phyloP scores from a whole-genome alignment of 2,888 invertebrate genomes.

The Cheilosia impressa region DNA sequence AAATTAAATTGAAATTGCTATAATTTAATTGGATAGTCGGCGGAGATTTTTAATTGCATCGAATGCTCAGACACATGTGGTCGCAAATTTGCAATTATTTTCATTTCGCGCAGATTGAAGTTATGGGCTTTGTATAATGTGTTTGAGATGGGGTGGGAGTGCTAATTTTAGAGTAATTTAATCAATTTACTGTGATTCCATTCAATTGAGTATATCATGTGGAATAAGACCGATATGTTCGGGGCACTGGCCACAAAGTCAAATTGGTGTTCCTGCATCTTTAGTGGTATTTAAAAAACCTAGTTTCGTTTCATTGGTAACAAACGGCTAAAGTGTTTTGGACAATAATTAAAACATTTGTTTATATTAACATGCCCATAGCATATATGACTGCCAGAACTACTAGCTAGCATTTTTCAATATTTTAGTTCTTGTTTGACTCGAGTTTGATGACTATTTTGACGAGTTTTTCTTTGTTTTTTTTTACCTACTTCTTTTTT shows the following conservation, averaged over 20 bases:
- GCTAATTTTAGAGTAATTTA: conserved; percentile 36
- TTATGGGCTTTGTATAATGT: conserved; percentile 26
- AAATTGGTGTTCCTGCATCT: no score
- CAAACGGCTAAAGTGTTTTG: no score
- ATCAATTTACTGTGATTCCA: conserved; percentile 12
- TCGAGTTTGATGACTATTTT: no score
- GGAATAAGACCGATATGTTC: background rate
- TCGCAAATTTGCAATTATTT: conserved; percentile 43
- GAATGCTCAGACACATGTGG: conserved; percentile 50
- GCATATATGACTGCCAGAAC: no score
- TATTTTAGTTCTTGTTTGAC: no score
- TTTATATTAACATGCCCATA: no score
- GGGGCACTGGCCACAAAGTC: background rate
- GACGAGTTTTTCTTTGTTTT: no score
- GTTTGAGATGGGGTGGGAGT: background rate
- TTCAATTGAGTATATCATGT: conserved; percentile 10
- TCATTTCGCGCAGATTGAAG: conserved; percentile 19
- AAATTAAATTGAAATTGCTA: conserved; percentile 62
- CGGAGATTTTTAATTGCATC: conserved; percentile 66
- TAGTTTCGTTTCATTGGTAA: no score
- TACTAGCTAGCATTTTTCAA: no score
- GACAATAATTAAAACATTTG: no score
- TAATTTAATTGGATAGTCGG: conserved; percentile 62
- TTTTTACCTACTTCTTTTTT: no score
- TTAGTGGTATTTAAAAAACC: no score